Conservation (phyloP, 23 tunicate genomes). For the Pegea sp. region DNA sequence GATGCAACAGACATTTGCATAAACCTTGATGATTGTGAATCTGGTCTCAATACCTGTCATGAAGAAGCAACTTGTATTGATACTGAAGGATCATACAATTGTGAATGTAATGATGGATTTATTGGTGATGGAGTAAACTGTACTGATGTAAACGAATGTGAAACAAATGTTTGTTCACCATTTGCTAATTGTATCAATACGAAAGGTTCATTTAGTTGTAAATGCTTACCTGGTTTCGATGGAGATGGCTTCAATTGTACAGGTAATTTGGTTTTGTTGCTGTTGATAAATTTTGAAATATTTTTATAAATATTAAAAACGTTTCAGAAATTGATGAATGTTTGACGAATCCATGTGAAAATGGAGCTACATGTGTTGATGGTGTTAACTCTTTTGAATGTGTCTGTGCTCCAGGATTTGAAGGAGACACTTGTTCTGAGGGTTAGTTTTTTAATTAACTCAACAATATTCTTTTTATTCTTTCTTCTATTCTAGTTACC, state of each 20-base stretch:
- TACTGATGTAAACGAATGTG: not conserved
- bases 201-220: constrained; percentile 9
- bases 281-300: not conserved
- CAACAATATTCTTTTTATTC: too few species aligned
- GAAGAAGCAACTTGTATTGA: constrained; percentile 1
- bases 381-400: not conserved
- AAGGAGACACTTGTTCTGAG: not conserved
- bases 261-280: not conserved
- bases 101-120: constrained; percentile 3
- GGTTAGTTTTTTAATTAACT: too few species aligned
- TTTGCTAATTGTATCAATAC: constrained; percentile 4
- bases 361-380: not conserved
- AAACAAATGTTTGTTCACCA: not conserved
- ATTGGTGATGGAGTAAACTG: constrained; percentile 3
- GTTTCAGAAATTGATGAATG: not conserved
- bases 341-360: not conserved
- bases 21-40: not conserved
- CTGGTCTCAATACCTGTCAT: not conserved
- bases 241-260: not conserved
- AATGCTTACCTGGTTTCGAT: constrained; percentile 11
- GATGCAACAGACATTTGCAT: not conserved
- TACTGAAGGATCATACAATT: constrained; percentile 1
- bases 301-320: not conserved
- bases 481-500: too few species aligned
- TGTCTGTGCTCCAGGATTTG: not conserved